Base-by-base conservation (phyloP, 2,888 invertebrate species). In the Euzophera pinguis region DNA sequence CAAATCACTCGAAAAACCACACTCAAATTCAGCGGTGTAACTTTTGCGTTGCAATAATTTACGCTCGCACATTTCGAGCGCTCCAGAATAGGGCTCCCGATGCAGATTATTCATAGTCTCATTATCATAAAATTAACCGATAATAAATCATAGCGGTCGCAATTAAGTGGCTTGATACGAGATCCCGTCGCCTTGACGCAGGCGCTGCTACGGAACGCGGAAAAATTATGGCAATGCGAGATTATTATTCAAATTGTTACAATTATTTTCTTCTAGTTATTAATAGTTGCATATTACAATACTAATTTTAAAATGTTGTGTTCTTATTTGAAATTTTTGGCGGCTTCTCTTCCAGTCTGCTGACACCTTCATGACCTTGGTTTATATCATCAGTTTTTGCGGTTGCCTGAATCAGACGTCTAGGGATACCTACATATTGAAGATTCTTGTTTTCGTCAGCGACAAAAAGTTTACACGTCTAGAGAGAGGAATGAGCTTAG, bases 51-150 rank as follows among this genome's bases (percentile, higher is more conserved):
- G 39, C 22, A 42, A 42, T 1, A 12, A 8, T n/a, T 45, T 32
- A 34, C 10, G 14, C 32, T 9, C 1, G 14, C 8, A 53, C 39
- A 47, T 53, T 49, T 56, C 58, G 50, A 56, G 35, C 52, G 52
- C 48, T 43, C 50, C 65, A 67, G 71, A 77, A 78, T 77, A 79
- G 57, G 61, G 53, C 63, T 59, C 61, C 65, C 58, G 56, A 60
- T 64, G 69, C 73, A 77, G 80, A 82, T 81, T 83, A 84, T 86
- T 84, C 84, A 84, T 82, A 81, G 80, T 67, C 82, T 86, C 67
- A 88, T 88, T 88, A 86, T 78, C 83, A 88, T 88, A 85, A 84
- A 84, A 87, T 87, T 88, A 86, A 86, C 78, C 71, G 77, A 78
- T 81, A 82, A 81, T 87, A 87, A 86, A 86, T 88, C 81, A 87